Base-by-base conservation (phyloP, 2,113 vertebrate genomes). In the Chinchilla lanigera region DNA sequence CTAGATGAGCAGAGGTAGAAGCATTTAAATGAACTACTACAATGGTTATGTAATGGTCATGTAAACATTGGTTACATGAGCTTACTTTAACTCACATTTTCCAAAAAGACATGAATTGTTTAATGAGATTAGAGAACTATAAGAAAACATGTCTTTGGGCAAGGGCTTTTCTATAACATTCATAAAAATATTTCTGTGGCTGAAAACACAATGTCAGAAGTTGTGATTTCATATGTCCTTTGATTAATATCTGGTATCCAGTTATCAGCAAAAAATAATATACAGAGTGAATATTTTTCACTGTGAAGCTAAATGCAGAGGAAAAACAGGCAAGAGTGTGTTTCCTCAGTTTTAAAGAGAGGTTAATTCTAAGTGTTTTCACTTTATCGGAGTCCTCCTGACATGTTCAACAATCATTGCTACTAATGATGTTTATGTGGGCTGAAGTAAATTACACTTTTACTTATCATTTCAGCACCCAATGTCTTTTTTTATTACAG, bases 361-460 rank as follows among this genome's bases (percentile, higher is more conserved):
- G 54, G 56, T 94, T 96, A 78, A 96, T 93, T 97, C 96, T 83
- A 95, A 96, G 89, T 91, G 63, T 83, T 97, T 95, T 80, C 84
- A 30, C 61, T 80, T 90, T 86, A 92, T 65, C 91, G 81, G 17
- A 86, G 90, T 89, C 91, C 56, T 97, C 85, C 95, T 80, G 85
- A 90, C 60, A 50, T 81, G 11, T 90, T 92, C 90, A 86, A 77
- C 52, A 86, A 56, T 94, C 77, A 67, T 28, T 90, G 58, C 22
- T 67, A 60, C 69, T 97, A 94, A 92, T 38, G 47, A 95, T 94
- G 86, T 90, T 96, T 95, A 73, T 2, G 26, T 38, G 82, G 22
- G 71, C 86, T 60, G 17, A 71, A 94, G 84, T 89, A 96, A 97
- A 95, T 78, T 87, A 88, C 12, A 71, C 67, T 94, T 95, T 93